Evolutionary conservation across 2,797 vertebrate species (phyloP).

Genomic region (Microctenopoma steveboyesi): DNA sequence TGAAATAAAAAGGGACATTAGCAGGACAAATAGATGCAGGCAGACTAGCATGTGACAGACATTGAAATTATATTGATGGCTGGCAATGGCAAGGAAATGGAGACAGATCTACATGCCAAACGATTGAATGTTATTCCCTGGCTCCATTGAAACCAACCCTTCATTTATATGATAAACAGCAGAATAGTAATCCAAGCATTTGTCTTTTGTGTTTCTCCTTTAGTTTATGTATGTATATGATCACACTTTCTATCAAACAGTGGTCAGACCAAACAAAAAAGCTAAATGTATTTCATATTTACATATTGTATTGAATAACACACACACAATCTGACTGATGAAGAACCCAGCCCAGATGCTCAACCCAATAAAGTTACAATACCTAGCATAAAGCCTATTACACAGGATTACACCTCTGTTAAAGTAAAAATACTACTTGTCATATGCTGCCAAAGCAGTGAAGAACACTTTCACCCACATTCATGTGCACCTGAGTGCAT

Average conservation of each 20-base stretch:
- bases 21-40: constrained; percentile 39
- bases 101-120: constrained; percentile 50
- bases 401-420: constrained; percentile 39
- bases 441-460: constrained; percentile 26
- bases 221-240: not conserved
- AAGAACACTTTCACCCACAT: constrained; percentile 19
- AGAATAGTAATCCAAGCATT: constrained; percentile 52
- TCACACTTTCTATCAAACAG: constrained; percentile 31
- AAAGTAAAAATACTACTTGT: constrained; percentile 44
- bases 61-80: constrained; percentile 49
- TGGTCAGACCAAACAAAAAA: too few relatives aligned
- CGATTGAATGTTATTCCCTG: constrained; percentile 61
- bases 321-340: constrained; percentile 21
- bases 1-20: constrained; percentile 56
- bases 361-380: constrained; percentile 25
- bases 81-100: constrained; percentile 35
- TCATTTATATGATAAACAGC: constrained; percentile 76
- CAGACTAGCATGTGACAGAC: constrained; percentile 36
- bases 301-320: too few relatives aligned
- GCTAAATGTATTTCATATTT: too few relatives aligned
- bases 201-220: constrained; percentile 38
- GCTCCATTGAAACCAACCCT: constrained; percentile 54
- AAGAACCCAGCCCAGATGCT: constrained; percentile 17
- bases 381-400: constrained; percentile 43
- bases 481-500: not conserved